Base-by-base conservation (phyloP, 2,113 vertebrate species). In the Cyprinodon tularosa region DNA sequence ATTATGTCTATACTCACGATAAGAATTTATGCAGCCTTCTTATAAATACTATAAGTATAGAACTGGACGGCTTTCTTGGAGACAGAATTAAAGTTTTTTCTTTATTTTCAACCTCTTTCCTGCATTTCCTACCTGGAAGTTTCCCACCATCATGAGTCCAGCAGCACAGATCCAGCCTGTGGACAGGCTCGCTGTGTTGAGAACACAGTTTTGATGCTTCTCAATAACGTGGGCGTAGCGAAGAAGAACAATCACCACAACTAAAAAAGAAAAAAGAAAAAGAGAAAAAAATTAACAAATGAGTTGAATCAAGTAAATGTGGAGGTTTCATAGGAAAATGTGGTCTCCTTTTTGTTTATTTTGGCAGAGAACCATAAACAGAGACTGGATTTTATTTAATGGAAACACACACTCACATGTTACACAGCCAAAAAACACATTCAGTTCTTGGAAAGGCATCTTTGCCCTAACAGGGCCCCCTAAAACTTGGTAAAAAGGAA, bases 121-220 rank as follows among this genome's bases (percentile, higher is more conserved):
- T 47, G 6, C 29, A 17, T 66, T 57, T 74, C 72, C 62, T 66
- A 97, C 96, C 95, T 97, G 96, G 73, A 97, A 97, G 89, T 95
- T 96, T 80, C 96, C 96, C 36, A 97, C 96, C 92, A 96, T 95
- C 82, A 95, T 95, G 92, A 97, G 96, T 68, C 96, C 96, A 0
- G 95, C 95, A 0, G 96, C 95, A 3, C 96, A 96, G 90, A 96
- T 93, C 95, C 96, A 97, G 84, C 95, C 94, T 0, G 95, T 90
- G 73, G 93, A 95, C 63, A 97, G 93, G 69, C 95, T 95, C 42
- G 95, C 93, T 1, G 95, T 95, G 91, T 97, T 97, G 81, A 97
- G 93, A 12, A 96, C 90, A 48, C 95, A 96, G 0, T 95, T 95
- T 44, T 95, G 94, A 17, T 96, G 94, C 68, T 94, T 91, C 86